Percentiles rank a stretch among this genome's conserved stretches.
phyloP scores from a whole-genome alignment of 2,888 invertebrate species.

The Hirtodrosophila duncani region DNA sequence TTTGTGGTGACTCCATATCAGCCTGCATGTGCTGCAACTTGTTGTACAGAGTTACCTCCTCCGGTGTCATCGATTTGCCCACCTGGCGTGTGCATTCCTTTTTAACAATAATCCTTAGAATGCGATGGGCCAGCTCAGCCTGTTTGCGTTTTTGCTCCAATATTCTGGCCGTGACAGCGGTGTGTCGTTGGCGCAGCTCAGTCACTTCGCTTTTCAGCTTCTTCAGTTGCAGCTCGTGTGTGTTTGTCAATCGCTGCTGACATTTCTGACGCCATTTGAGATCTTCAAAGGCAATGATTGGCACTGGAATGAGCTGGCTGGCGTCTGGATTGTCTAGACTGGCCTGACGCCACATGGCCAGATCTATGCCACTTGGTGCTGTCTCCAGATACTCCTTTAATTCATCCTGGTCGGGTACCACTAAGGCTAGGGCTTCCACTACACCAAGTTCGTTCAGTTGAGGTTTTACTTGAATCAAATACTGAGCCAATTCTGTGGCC shows the following conservation, averaged over 20 bases:
- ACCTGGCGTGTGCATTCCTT: conserved; percentile 93
- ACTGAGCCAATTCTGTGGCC: conserved; percentile 85
- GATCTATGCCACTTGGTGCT: conserved; percentile 95
- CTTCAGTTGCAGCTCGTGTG: conserved; percentile 89
- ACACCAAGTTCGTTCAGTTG: conserved; percentile 87
- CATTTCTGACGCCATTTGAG: conserved; percentile 88
- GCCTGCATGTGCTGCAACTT: conserved; percentile 91
- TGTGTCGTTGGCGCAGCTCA: conserved; percentile 88
- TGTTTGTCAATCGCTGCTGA: conserved; percentile 89
- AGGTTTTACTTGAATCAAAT: conserved; percentile 85
- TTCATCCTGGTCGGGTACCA: conserved; percentile 87
- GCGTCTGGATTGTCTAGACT: conserved; percentile 97
- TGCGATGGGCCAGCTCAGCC: conserved; percentile 88
- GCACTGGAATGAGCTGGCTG: conserved; percentile 92
- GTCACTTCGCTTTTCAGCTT: conserved; percentile 88
- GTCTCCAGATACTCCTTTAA: conserved; percentile 92
- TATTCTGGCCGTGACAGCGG: conserved; percentile 88
- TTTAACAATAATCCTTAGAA: conserved; percentile 89
- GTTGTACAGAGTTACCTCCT: conserved; percentile 93
- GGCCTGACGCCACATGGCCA: conserved; percentile 96
- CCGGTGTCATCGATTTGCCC: conserved; percentile 90
- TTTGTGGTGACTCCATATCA: conserved; percentile 93
- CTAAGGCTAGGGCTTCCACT: conserved; percentile 84
- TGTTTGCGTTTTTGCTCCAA: conserved; percentile 89
- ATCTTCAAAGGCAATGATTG: conserved; percentile 93